These are phyloP conservation scores for Aphyosemion australe DNA, from an alignment of 2,113 vertebrate species.

Conservation along the genomic window DNA sequence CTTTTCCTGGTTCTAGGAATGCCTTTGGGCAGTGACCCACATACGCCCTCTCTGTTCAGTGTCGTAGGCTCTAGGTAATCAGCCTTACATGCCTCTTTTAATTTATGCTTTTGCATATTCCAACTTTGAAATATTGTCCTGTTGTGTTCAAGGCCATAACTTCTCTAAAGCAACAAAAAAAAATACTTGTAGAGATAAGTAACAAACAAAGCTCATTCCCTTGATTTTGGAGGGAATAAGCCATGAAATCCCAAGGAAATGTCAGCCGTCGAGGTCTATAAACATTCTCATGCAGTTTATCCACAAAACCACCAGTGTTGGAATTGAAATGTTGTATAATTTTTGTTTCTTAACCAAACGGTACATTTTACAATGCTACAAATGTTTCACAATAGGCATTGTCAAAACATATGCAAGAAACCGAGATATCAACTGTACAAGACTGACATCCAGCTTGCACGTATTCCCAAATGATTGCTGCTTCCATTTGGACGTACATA, in stretches of 20 bases:
- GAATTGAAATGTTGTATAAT: slow-evolving; percentile 37
- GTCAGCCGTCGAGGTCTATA: slow-evolving; percentile 26
- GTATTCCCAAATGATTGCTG: slow-evolving; percentile 40
- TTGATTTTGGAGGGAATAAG: slow-evolving; percentile 23
- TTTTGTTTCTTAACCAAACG: slow-evolving; percentile 47
- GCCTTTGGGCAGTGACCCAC: neutral
- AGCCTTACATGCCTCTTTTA: slow-evolving; percentile 2
- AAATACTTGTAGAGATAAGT: slow-evolving; percentile 14
- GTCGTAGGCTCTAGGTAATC: slow-evolving; percentile 5
- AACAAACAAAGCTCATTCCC: slow-evolving; percentile 9
- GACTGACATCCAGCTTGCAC: slow-evolving; percentile 36
- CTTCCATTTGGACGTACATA: slow-evolving; percentile 34
- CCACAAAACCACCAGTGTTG: slow-evolving; percentile 43
- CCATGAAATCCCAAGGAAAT: slow-evolving; percentile 29
- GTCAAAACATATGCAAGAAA: slow-evolving; percentile 42
- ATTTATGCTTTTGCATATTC: slow-evolving; percentile 21
- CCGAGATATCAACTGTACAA: slow-evolving; percentile 29
- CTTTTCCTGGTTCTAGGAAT: too few relatives aligned
- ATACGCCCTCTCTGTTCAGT: neutral
- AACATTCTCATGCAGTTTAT: slow-evolving; percentile 20
- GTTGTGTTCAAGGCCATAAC: neutral
- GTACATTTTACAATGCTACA: slow-evolving; percentile 30
- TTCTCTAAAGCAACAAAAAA: neutral
- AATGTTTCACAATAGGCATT: slow-evolving; percentile 50
- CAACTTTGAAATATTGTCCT: slow-evolving; percentile 23